Evolutionary conservation across 2,888 invertebrate genomes (phyloP), one percentile per base, ranked within the genome.

Genomic region (Ceramica pisi): DNA sequence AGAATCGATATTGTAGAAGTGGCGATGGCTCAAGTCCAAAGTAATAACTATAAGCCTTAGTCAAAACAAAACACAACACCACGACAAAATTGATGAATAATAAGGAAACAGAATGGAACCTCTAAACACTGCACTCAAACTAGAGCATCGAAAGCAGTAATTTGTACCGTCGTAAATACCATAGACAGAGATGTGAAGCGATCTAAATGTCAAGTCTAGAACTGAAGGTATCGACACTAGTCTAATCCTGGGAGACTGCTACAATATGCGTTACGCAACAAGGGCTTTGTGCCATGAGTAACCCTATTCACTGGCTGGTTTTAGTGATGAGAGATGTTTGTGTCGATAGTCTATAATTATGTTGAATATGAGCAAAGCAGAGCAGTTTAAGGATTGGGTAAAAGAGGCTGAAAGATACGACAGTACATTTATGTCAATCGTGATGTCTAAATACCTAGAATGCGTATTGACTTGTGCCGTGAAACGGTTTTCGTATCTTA

Each of bases 261-360:
- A 93, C 91, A 88, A 90, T 92, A 92, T 91, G 90, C 80, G 91
- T 94, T 93, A 91, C 90, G 91, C 91, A 94, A 94, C 92, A 92
- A 90, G 87, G 87, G 90, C 92, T 93, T 93, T 93, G 93, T 93
- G 88, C 87, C 81, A 84, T 91, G 90, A 91, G 90, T 91, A 91
- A 83, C 85, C 86, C 87, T 89, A 92, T 91, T 92, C 91, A 91
- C 88, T 90, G 86, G 21, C 87, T 46, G 50, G 63, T 75, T 53
- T 91, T 92, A 92, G 91, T 83, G 93, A 83, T 90, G 92, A 3
- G 6, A n/a, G 1, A 1, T n/a, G 48, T 51, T 26, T n/a, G 1
- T 65, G 16, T 78, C 71, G 71, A 69, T 71, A 44, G 2, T 62
- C 12, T 46, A 0, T n/a, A n/a, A n/a, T 4, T 1, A 19, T 10